Percentiles rank a stretch among this genome's conserved stretches.
phyloP scores from a whole-genome alignment of 1,140 invertebrate genomes.

The Cecropterus lyciades region DNA sequence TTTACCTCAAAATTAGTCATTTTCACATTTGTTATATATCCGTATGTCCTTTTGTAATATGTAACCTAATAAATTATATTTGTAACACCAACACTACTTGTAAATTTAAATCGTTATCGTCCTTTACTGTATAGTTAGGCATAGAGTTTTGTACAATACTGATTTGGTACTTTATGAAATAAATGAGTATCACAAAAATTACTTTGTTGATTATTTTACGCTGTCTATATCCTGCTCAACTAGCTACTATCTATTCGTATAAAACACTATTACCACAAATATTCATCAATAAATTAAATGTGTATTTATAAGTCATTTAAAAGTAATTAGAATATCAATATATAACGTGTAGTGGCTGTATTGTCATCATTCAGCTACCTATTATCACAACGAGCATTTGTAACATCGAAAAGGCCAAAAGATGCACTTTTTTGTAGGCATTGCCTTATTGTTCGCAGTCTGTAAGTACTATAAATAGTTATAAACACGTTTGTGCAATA shows the following conservation, averaged over 20 bases:
- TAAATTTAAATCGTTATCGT: not conserved
- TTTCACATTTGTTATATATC: conserved; percentile 3
- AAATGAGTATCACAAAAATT: conserved; percentile 5
- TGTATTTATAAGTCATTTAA: conserved; percentile 29
- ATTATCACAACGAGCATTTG: conserved; percentile 13
- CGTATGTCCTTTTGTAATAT: not conserved
- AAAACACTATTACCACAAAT: not conserved
- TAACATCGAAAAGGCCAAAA: not conserved
- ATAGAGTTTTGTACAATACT: not conserved
- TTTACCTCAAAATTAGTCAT: conserved; percentile 17
- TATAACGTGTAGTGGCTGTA: conserved; percentile 35
- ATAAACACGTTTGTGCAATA: too few relatives aligned
- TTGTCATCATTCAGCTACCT: conserved; percentile 25
- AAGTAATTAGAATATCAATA: conserved; percentile 31
- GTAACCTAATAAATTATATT: not conserved
- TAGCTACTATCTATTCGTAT: too few relatives aligned
- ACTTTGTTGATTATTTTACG: conserved; percentile 1
- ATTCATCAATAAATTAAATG: not conserved
- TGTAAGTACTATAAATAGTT: conserved; percentile 39
- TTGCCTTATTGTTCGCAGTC: conserved; percentile 33
- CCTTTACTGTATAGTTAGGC: conserved; percentile 1
- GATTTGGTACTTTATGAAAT: not conserved
- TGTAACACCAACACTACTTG: not conserved
- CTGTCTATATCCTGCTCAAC: not conserved
- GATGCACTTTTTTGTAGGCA: conserved; percentile 38